Evolutionary conservation across 2,888 invertebrate species (phyloP), one percentile per base, ranked within the genome.

Genomic region (Ischnura elegans): DNA sequence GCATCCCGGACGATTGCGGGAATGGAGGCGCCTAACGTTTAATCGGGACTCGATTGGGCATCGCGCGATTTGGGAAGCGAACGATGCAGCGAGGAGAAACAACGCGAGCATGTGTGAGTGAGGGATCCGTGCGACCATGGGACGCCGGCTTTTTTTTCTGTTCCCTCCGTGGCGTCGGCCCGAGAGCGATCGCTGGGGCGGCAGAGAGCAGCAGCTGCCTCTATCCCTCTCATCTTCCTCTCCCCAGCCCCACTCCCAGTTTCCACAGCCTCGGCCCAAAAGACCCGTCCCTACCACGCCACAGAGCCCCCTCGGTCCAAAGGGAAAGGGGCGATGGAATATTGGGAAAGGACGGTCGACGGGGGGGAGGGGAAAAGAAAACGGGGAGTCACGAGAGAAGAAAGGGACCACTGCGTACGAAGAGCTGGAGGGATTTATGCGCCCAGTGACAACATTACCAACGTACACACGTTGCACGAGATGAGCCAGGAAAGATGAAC

Each of bases 51-150:
- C 29, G 76, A 76, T 76, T 76, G 36, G 76, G 76, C 76, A 76
- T 76, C 76, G 76, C 76, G 36, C 76, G 8, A 76, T 76, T 76
- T 29, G 76, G 76, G 76, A 76, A 36, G 76, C 36, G 76, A 76
- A 76, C n/a, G n/a, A n/a, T 76, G 76, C 76, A 76, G 76, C 76
- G 76, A 76, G 76, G 76, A 10, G 36, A 76, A 0, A 36, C 51
- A 19, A 36, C 51, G 51, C 16, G 51, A 13, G 51, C 51, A 19
- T 19, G 51, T 51, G 51, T 51, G 76, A 0, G 61, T 25, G n/a
- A 0, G 76, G 76, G 76, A 76, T 76, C 29, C 36, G 36, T 76
- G 76, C 29, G 76, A 36, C 76, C 76, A 29, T 6, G 36, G 29
- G 51, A 51, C 51, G 51, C n/a, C n/a, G 61, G 16, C n/a, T 61